Base-by-base conservation (phyloP, 2,888 invertebrate genomes). In the Exephanes ischioxanthus region DNA sequence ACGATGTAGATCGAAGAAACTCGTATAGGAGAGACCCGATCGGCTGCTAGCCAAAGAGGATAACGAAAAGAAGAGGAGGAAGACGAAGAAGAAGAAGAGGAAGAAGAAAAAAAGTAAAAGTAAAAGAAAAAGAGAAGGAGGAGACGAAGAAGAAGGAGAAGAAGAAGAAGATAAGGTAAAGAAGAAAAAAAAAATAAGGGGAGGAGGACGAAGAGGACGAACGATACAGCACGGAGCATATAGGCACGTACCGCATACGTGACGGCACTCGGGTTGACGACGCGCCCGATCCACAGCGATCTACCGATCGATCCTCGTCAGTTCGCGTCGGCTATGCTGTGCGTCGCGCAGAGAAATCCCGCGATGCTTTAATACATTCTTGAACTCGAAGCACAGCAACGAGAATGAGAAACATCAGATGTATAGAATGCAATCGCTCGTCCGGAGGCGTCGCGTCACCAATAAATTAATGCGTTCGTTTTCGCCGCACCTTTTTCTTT, bases 261-360 rank as follows among this genome's bases (percentile, higher is more conserved):
- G 89, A 88, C 78, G 87, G 89, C 83, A 88, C 87, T 88, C 84
- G 68, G 61, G 55, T 79, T 82, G 84, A 82, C 80, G 83, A 86
- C 78, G 81, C 66, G 77, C 72, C 51, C 72, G 86, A 76, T 76
- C 76, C 77, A 5, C 78, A 30, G 67, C 61, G 70, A 84, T 83
- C 82, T 53, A 75, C 80, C 76, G 77, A 87, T 86, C 75, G 79
- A 84, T 83, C 84, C 71, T 80, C 76, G 76, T 76, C 76, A 53
- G 76, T 41, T 37, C 33, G 53, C 53, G 6, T 63, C 63, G 63
- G 33, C 63, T n/a, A 33, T 33, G 33, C 63, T 16, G 33, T 30
- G 1, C 26, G 22, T 33, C 63, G 63, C 33, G 33, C 63, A 63
- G 26, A 16, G 16, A 63, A 16, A 30, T 30, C 63, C 77, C 51